Evolutionary conservation across 1,140 invertebrate genomes (phyloP).

Genomic region (Plectus sambesii): DNA sequence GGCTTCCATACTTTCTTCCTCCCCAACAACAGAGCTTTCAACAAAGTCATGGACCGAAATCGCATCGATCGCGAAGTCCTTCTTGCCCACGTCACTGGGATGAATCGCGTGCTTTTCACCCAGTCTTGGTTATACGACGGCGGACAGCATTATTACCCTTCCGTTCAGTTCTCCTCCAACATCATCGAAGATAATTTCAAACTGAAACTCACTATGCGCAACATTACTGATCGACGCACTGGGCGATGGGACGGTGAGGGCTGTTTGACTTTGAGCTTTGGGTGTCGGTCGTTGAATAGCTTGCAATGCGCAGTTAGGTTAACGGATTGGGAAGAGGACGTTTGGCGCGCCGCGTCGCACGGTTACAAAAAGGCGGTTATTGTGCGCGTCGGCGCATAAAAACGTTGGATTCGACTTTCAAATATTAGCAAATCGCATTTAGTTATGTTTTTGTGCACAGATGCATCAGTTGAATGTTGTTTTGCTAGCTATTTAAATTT

Average conservation of each 20-base stretch:
- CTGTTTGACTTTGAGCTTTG: neutral
- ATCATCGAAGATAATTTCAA: neutral
- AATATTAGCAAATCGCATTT: no score
- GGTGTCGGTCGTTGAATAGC: neutral
- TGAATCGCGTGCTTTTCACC: neutral
- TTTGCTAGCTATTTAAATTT: neutral
- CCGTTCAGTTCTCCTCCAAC: neutral
- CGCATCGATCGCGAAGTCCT: neutral
- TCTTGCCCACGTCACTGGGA: neutral
- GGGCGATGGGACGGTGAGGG: neutral
- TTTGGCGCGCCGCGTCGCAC: no score
- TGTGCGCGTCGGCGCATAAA: neutral
- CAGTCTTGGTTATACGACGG: neutral
- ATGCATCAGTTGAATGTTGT: no score
- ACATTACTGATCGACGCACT: neutral
- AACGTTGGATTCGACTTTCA: no score
- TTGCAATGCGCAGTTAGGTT: no score
- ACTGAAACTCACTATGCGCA: neutral
- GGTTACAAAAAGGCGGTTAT: no score
- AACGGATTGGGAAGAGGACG: no score
- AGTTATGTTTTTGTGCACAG: no score
- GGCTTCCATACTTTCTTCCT: neutral
- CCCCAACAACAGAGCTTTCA: neutral
- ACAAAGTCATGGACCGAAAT: neutral
- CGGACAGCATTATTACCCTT: neutral